Evolutionary conservation across 1,140 invertebrate genomes (phyloP).

Genomic region (Samia ricini): DNA sequence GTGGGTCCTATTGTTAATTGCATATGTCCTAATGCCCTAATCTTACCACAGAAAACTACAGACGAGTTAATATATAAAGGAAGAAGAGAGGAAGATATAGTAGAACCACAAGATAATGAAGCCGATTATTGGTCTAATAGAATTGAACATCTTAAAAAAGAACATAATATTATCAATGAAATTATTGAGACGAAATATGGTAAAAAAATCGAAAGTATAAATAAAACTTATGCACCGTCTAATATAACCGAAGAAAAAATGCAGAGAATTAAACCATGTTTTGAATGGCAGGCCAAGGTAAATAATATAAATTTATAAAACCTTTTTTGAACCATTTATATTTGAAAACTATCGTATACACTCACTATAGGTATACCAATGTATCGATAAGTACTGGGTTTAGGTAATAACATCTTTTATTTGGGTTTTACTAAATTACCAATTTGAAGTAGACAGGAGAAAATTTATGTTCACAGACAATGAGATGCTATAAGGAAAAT

Average conservation of each 20-base stretch:
- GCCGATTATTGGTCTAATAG: constrained; percentile 58
- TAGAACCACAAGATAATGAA: constrained; percentile 33
- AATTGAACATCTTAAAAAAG: constrained; percentile 57
- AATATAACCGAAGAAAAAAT: constrained; percentile 46
- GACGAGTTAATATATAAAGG: constrained; percentile 38
- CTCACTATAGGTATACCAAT: no score
- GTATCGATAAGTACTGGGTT: no score
- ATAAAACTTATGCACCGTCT: constrained; percentile 37
- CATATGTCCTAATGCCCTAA: no score
- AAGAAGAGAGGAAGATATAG: constrained; percentile 16
- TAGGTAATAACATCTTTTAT: no score
- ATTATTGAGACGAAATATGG: constrained; percentile 63
- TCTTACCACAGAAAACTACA: constrained; percentile 32
- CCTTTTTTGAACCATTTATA: neutral
- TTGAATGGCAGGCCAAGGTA: constrained; percentile 57
- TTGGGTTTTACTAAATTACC: no score
- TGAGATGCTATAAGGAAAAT: constrained; percentile 68
- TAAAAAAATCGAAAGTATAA: constrained; percentile 48
- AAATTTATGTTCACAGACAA: constrained; percentile 42
- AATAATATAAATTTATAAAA: neutral
- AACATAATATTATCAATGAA: constrained; percentile 60
- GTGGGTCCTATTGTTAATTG: no score
- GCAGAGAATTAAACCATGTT: constrained; percentile 58
- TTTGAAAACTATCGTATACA: neutral
- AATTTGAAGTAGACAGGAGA: neutral